Conservation (phyloP, 2,113 vertebrate genomes). For the Craseonycteris thonglongyai region DNA sequence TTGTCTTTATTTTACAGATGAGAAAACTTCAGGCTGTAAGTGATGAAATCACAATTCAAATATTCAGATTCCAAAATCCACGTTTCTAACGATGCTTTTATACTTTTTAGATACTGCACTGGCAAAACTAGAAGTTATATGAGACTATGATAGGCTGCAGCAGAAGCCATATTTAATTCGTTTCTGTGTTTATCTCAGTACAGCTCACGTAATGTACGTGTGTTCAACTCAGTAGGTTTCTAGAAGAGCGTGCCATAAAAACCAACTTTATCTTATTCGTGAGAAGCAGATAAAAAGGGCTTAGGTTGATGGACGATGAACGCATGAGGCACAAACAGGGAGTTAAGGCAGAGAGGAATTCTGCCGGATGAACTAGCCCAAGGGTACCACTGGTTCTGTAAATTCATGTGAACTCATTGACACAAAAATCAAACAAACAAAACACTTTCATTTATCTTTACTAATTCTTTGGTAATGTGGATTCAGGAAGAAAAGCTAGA, state of each 20-base stretch:
- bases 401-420: background rate
- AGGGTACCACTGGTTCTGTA: background rate
- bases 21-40: background rate
- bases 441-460: background rate
- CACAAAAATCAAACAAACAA: too few species aligned
- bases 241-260: background rate
- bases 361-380: background rate
- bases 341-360: background rate
- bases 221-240: background rate
- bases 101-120: background rate
- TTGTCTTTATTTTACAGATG: background rate
- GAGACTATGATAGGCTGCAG: background rate
- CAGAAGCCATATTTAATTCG: background rate
- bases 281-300: background rate
- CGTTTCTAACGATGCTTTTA: background rate
- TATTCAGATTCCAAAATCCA: background rate
- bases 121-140: background rate
- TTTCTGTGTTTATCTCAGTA: background rate
- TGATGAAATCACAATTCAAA: background rate
- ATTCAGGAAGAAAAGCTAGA: background rate
- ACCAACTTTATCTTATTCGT: background rate
- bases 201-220: background rate
- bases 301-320: background rate
- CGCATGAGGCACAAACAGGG: background rate
- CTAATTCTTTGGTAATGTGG: background rate